These are phyloP conservation scores for Myiozetetes cayanensis DNA, from an alignment of 2,113 vertebrate genomes.

Conservation along the genomic window DNA sequence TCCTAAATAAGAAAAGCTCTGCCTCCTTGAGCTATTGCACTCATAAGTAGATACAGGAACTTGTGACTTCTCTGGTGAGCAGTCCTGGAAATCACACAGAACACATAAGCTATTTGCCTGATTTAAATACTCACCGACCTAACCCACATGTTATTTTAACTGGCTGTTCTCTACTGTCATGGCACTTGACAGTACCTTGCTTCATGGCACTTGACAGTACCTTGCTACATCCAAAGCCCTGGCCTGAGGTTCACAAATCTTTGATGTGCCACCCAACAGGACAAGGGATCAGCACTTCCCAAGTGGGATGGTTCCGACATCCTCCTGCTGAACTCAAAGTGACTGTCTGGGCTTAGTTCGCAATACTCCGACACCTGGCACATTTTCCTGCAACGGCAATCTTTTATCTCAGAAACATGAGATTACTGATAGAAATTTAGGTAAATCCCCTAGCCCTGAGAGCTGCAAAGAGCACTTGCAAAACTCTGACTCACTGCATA, in stretches of 20 bases:
- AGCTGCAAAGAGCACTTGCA: neutral
- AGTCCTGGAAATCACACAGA: constrained; percentile 10
- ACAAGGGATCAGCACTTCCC: neutral
- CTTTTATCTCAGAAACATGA: neutral
- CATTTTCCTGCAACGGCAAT: neutral
- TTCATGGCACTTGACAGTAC: neutral
- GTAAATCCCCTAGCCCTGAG: neutral
- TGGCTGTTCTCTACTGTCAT: neutral
- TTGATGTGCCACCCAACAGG: neutral
- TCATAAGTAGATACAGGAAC: constrained; percentile 11
- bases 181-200: neutral
- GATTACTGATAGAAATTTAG: neutral
- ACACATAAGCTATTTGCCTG: neutral
- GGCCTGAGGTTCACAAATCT: neutral
- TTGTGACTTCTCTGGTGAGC: constrained; percentile 12
- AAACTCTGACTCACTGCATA: constrained; percentile 17
- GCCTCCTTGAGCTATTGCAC: neutral
- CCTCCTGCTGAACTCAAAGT: neutral
- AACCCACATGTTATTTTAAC: constrained; percentile 29
- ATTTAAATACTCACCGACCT: constrained; percentile 1
- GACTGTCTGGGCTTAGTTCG: accelerated
- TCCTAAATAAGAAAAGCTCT: constrained; percentile 26
- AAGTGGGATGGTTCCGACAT: neutral
- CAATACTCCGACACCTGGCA: neutral
- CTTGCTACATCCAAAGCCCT: neutral